Evolutionary conservation across 2,888 invertebrate genomes (phyloP).

Genomic region (Endotricha flammealis): DNA sequence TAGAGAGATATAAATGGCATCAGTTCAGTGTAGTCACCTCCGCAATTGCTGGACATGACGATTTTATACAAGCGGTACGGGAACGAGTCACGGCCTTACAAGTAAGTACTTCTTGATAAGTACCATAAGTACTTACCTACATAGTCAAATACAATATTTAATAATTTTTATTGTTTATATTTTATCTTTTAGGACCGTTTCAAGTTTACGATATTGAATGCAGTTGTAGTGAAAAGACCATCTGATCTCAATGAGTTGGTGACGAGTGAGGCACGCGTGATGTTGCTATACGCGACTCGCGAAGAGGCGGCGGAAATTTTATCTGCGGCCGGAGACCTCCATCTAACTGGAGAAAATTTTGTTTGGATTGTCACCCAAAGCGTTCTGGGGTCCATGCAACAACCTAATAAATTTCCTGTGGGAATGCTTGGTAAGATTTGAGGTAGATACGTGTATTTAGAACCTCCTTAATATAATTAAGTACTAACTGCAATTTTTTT

Average conservation of each 20-base stretch:
- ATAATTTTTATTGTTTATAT: constrained; percentile 2
- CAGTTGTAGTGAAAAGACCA: constrained; percentile 86
- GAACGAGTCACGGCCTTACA: constrained; percentile 92
- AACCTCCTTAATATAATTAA: neutral
- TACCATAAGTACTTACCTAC: neutral
- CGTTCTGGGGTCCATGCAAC: constrained; percentile 89
- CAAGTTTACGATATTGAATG: constrained; percentile 90
- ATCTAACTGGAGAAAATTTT: constrained; percentile 93
- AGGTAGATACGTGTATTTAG: too few relatives aligned
- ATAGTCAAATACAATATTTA: neutral
- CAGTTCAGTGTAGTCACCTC: constrained; percentile 96
- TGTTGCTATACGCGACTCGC: constrained; percentile 93
- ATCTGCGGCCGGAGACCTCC: constrained; percentile 84
- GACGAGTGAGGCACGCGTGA: constrained; percentile 93
- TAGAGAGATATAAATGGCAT: constrained; percentile 97
- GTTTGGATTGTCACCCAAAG: constrained; percentile 98
- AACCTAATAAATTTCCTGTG: constrained; percentile 86
- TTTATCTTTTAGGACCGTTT: constrained; percentile 66
- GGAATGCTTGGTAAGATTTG: constrained; percentile 89
- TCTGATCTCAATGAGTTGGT: constrained; percentile 89
- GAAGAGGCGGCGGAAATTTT: constrained; percentile 92
- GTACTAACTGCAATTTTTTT: neutral
- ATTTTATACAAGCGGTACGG: constrained; percentile 95
- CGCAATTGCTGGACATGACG: constrained; percentile 95
- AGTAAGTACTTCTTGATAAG: constrained; percentile 48